Evolutionary conservation across 2,888 invertebrate species (phyloP).

Genomic region (Polyommatus icarus): DNA sequence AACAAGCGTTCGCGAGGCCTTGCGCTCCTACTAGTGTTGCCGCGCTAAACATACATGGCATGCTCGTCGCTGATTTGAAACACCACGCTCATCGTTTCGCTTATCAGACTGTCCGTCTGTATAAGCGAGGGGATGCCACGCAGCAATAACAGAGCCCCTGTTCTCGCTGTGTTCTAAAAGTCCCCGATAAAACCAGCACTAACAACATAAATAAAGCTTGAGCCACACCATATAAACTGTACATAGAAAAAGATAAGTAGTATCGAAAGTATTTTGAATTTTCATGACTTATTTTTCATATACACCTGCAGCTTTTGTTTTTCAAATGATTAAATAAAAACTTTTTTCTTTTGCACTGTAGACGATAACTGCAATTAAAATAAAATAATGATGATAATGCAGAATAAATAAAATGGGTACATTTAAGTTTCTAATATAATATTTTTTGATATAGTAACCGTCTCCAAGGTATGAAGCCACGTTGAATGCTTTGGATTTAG

Average conservation of each 20-base stretch:
- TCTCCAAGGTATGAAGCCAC: background rate
- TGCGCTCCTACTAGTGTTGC: slow-evolving; percentile 72
- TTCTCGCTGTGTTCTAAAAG: slow-evolving; percentile 60
- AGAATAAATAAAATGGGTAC: background rate
- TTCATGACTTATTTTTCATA: background rate
- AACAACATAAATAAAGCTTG: slow-evolving; percentile 45
- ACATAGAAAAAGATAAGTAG: slow-evolving; percentile 34
- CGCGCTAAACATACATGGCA: slow-evolving; percentile 74
- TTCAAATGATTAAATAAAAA: background rate
- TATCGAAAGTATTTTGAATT: slow-evolving; percentile 26
- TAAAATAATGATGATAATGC: slow-evolving; percentile 10
- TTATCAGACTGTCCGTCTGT: slow-evolving; percentile 58
- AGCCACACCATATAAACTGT: slow-evolving; percentile 40
- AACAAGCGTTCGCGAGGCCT: slow-evolving; percentile 65
- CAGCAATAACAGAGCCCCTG: slow-evolving; percentile 56
- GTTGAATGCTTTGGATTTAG: slow-evolving; percentile 8
- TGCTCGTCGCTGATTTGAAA: slow-evolving; percentile 77
- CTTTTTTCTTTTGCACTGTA: slow-evolving; percentile 29
- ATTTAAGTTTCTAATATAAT: background rate
- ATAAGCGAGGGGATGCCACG: slow-evolving; percentile 68
- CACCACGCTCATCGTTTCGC: slow-evolving; percentile 75
- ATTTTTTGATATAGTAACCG: background rate
- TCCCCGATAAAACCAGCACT: slow-evolving; percentile 77
- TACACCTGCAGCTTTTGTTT: slow-evolving; percentile 25
- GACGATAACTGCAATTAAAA: slow-evolving; percentile 11